Conservation (phyloP, 2,113 vertebrate species). For the Hassar affinis region DNA sequence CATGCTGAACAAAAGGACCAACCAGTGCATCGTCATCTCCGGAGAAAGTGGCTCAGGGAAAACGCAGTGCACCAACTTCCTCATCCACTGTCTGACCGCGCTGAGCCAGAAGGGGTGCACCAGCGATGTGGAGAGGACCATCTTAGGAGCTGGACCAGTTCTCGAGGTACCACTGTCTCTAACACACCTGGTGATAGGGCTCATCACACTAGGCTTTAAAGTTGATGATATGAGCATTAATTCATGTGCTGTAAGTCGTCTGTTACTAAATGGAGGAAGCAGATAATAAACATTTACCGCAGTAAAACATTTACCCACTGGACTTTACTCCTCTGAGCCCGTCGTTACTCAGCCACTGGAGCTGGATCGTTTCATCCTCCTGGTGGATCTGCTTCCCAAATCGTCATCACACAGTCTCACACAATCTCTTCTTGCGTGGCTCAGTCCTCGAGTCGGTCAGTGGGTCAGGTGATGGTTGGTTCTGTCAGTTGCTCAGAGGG, state of each 20-base stretch:
- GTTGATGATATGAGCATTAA: neutral
- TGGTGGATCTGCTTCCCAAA: neutral
- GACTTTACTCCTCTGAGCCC: neutral
- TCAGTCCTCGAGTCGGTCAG: neutral
- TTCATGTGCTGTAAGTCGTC: neutral
- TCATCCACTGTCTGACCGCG: conserved; percentile 92
- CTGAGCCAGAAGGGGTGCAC: conserved; percentile 90
- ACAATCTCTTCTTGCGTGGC: neutral
- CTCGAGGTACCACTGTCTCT: conserved; percentile 80
- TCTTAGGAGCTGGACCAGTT: conserved; percentile 89
- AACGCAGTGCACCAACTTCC: conserved; percentile 92
- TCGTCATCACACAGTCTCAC: neutral
- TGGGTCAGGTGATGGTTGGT: neutral
- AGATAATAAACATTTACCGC: neutral
- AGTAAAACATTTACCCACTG: neutral
- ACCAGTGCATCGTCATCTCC: conserved; percentile 92
- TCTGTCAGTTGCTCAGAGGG: neutral
- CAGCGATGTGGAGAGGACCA: conserved; percentile 85
- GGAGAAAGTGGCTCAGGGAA: conserved; percentile 94
- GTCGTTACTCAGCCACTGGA: no score
- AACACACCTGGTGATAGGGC: neutral
- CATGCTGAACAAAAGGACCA: conserved; percentile 81
- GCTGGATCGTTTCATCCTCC: neutral
- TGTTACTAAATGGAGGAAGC: neutral
- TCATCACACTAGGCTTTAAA: neutral